These are phyloP conservation scores for Telenomus remus DNA, from an alignment of 1,140 invertebrate genomes.

Conservation along the genomic window DNA sequence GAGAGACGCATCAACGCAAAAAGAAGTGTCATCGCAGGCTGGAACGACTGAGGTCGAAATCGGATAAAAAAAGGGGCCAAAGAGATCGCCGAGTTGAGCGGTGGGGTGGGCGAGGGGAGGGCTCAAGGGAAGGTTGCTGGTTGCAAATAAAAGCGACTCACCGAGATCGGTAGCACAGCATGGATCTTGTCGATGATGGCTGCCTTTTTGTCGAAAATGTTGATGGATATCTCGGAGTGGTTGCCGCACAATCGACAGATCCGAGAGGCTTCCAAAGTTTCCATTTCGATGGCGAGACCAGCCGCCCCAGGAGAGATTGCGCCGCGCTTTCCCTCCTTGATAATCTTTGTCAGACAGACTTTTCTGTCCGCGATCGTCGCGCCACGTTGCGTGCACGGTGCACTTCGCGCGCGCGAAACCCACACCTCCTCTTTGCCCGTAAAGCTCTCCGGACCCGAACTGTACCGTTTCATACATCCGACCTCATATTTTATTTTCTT, in stretches of 20 bases:
- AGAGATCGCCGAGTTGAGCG: background rate
- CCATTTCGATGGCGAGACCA: conserved; percentile 59
- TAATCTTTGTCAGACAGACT: conserved; percentile 25
- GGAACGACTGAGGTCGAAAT: no score
- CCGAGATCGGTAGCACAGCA: conserved; percentile 69
- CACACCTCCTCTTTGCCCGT: no score
- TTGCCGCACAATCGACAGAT: conserved; percentile 71
- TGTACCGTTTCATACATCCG: no score
- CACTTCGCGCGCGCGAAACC: conserved; percentile 18
- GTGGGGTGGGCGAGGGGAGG: conserved; percentile 7
- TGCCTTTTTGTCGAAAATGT: conserved; percentile 69
- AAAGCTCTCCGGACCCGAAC: conserved; percentile 23
- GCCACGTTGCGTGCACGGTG: conserved; percentile 14
- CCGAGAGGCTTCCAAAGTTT: conserved; percentile 68
- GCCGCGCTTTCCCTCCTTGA: conserved; percentile 36
- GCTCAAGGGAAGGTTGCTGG: conserved; percentile 36
- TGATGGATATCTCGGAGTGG: conserved; percentile 64
- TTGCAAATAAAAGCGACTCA: conserved; percentile 53
- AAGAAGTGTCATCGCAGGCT: no score
- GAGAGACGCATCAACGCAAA: no score
- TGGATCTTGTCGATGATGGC: conserved; percentile 69
- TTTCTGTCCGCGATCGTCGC: conserved; percentile 29
- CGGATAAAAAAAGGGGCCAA: no score
- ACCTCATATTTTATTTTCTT: no score
- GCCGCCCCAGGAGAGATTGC: conserved; percentile 34